phyloP scores from a whole-genome alignment of 92 coral and sea anemone genomes.

The Phenganax marumi region DNA sequence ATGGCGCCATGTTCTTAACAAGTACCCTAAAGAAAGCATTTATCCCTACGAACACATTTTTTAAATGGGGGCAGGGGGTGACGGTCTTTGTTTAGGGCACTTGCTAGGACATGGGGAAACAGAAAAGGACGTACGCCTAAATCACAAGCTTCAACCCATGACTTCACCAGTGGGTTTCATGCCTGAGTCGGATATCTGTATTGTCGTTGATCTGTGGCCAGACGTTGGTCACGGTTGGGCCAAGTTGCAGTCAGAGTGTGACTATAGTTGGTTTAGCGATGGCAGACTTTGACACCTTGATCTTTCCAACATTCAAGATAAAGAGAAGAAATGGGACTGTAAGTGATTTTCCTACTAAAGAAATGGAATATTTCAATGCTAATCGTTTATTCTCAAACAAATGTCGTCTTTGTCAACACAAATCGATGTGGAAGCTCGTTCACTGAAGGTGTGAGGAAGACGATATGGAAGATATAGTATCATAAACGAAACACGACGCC shows the following conservation, averaged over 20 bases:
- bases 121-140: too few species aligned
- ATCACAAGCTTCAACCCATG: too few species aligned
- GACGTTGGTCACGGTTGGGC: neutral
- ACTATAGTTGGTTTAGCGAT: neutral
- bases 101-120: too few species aligned
- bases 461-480: neutral
- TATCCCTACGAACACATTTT: too few species aligned
- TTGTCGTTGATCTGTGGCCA: neutral
- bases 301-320: conserved; percentile 24
- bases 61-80: too few species aligned
- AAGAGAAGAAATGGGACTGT: conserved; percentile 22
- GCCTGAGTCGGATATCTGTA: too few species aligned
- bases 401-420: neutral
- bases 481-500: neutral
- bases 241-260: neutral
- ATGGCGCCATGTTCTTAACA: neutral
- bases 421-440: neutral
- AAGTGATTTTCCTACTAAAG: neutral
- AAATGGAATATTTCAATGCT: too few species aligned
- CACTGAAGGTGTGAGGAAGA: neutral
- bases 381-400: neutral
- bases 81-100: too few species aligned
- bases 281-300: conserved; percentile 19
- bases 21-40: too few species aligned
- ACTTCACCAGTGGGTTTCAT: too few species aligned